Conservation (phyloP, 2,113 vertebrate genomes). For the Xyrauchen texanus region DNA sequence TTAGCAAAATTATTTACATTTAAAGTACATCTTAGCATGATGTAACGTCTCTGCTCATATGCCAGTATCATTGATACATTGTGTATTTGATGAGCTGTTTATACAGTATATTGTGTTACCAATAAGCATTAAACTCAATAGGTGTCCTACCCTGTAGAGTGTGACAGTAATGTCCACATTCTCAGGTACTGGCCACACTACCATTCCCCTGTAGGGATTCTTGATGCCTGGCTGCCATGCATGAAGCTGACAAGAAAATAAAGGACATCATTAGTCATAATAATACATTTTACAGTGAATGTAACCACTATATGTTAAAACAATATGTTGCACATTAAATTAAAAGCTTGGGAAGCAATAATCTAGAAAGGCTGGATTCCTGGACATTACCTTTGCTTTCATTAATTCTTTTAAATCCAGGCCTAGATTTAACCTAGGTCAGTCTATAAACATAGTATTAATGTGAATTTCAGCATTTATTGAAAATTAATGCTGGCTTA, state of each 20-base stretch:
- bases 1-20: neutral
- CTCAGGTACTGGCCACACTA: slow-evolving; percentile 89
- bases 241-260: slow-evolving; percentile 74
- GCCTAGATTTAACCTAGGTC: neutral
- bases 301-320: neutral
- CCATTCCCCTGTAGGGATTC: slow-evolving; percentile 87
- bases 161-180: slow-evolving; percentile 90
- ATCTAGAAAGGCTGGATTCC: neutral
- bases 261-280: neutral
- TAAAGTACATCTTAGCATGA: too few relatives aligned
- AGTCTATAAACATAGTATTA: neutral
- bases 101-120: too few relatives aligned
- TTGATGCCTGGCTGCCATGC: slow-evolving; percentile 91
- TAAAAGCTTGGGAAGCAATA: neutral
- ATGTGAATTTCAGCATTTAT: neutral
- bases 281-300: neutral
- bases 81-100: too few relatives aligned
- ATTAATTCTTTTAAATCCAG: neutral
- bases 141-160: slow-evolving; percentile 80
- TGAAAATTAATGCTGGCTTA: slow-evolving; percentile 25
- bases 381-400: neutral
- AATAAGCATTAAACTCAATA: neutral
- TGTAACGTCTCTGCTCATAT: too few relatives aligned
- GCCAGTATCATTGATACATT: neutral
- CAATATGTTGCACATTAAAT: neutral